phyloP scores from a whole-genome alignment of 2,888 invertebrate species.

The Ectobius pallidus region DNA sequence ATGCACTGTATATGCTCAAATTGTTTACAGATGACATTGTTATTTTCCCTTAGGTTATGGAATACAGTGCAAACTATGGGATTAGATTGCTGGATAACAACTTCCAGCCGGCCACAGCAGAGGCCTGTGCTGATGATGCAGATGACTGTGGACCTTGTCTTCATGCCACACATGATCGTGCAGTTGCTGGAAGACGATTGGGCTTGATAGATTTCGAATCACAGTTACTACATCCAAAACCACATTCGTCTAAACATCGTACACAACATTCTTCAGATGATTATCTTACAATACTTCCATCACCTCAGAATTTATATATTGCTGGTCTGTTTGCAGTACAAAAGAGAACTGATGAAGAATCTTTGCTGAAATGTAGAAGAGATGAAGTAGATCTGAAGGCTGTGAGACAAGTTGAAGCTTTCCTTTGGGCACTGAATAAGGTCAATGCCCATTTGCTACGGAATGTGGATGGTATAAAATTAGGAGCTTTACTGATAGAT shows the following conservation, averaged over 20 bases:
- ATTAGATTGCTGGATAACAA: neutral
- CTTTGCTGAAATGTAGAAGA: slow-evolving; percentile 25
- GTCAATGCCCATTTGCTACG: slow-evolving; percentile 49
- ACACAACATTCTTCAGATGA: slow-evolving; percentile 16
- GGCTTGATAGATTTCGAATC: neutral
- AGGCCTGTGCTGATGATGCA: neutral
- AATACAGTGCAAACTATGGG: neutral
- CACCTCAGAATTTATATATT: slow-evolving; percentile 35
- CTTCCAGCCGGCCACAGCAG: neutral
- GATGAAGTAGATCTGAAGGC: slow-evolving; percentile 36
- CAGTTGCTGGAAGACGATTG: neutral
- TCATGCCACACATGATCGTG: neutral
- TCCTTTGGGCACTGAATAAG: slow-evolving; percentile 54
- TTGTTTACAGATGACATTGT: too few species aligned
- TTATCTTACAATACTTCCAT: slow-evolving; percentile 30
- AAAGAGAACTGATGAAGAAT: slow-evolving; percentile 29
- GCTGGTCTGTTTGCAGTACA: slow-evolving; percentile 37
- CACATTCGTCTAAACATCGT: neutral
- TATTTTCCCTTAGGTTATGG: neutral
- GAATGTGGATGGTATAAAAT: slow-evolving; percentile 40
- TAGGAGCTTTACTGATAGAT: slow-evolving; percentile 49
- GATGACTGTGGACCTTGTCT: slow-evolving; percentile 2
- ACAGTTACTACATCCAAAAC: neutral
- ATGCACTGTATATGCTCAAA: too few species aligned
- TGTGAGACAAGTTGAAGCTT: slow-evolving; percentile 54